Percentiles rank a stretch among this genome's conserved stretches.
phyloP scores from a whole-genome alignment of 2,888 invertebrate species.

The Hypena proboscidalis region DNA sequence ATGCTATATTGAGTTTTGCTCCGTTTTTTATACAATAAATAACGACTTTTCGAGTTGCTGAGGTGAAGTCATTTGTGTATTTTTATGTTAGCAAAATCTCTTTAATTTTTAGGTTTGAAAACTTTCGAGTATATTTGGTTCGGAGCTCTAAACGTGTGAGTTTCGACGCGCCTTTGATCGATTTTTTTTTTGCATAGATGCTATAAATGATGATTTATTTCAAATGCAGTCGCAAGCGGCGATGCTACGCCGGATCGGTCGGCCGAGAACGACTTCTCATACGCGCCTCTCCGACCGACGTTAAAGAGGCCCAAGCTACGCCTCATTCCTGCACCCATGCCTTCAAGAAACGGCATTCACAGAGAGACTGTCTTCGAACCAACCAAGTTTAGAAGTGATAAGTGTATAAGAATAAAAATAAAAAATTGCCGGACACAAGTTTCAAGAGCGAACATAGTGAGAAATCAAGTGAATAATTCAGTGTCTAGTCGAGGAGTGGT shows the following conservation, averaged over 20 bases:
- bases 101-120: too few relatives aligned
- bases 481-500: slow-evolving; percentile 46
- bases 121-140: too few relatives aligned
- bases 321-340: slow-evolving; percentile 46
- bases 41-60: too few relatives aligned
- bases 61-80: too few relatives aligned
- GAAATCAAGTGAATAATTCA: slow-evolving; percentile 36
- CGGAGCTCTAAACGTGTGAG: too few relatives aligned
- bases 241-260: slow-evolving; percentile 47
- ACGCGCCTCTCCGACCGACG: slow-evolving; percentile 54
- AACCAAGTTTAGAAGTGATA: slow-evolving; percentile 53
- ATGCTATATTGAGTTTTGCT: too few relatives aligned
- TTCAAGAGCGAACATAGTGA: slow-evolving; percentile 30
- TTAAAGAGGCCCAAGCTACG: slow-evolving; percentile 60
- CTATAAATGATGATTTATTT: too few relatives aligned
- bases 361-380: slow-evolving; percentile 67
- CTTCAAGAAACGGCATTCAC: slow-evolving; percentile 47
- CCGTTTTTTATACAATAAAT: too few relatives aligned
- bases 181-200: too few relatives aligned
- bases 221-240: slow-evolving; percentile 54
- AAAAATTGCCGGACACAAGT: slow-evolving; percentile 65
- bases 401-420: slow-evolving; percentile 64
- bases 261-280: slow-evolving; percentile 62
- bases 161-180: too few relatives aligned
- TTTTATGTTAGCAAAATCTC: too few relatives aligned